phyloP scores from a whole-genome alignment of 2,888 invertebrate genomes.

The Trichacis sp. region DNA sequence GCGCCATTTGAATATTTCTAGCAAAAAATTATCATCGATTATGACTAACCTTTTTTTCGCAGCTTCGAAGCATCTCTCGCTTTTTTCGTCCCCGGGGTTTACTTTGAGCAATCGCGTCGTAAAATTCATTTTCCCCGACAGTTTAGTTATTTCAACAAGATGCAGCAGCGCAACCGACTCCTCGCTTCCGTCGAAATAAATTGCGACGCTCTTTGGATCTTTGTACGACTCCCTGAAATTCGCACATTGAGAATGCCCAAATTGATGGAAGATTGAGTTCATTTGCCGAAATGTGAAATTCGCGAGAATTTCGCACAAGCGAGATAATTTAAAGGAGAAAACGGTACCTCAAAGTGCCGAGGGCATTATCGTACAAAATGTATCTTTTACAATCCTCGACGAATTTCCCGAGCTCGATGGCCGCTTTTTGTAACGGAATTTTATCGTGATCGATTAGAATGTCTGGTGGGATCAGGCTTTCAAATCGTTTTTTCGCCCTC shows the following conservation, averaged over 20 bases:
- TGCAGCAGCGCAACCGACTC: constrained; percentile 52
- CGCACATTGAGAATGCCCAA: not conserved
- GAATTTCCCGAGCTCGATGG: constrained; percentile 32
- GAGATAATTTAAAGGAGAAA: not conserved
- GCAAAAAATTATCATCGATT: too few species aligned
- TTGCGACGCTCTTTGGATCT: constrained; percentile 39
- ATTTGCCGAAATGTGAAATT: too few species aligned
- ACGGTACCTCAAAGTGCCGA: constrained; percentile 31
- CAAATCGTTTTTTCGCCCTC: constrained; percentile 66
- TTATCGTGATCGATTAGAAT: constrained; percentile 47
- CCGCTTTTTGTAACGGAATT: constrained; percentile 30
- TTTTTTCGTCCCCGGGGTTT: not conserved
- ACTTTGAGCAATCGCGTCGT: not conserved
- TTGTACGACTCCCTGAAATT: constrained; percentile 38
- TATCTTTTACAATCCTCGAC: constrained; percentile 27
- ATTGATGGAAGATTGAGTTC: not conserved
- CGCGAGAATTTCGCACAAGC: too few species aligned
- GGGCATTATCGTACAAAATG: constrained; percentile 34
- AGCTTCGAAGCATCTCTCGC: not conserved
- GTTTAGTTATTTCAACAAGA: constrained; percentile 46
- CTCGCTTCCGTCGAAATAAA: constrained; percentile 50
- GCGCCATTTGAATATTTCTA: too few species aligned
- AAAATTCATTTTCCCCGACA: not conserved
- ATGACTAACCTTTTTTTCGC: constrained; percentile 5
- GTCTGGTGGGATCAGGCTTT: constrained; percentile 54